These are phyloP conservation scores for Melangyna quadrimaculata DNA, from an alignment of 2,888 invertebrate species.

Conservation along the genomic window DNA sequence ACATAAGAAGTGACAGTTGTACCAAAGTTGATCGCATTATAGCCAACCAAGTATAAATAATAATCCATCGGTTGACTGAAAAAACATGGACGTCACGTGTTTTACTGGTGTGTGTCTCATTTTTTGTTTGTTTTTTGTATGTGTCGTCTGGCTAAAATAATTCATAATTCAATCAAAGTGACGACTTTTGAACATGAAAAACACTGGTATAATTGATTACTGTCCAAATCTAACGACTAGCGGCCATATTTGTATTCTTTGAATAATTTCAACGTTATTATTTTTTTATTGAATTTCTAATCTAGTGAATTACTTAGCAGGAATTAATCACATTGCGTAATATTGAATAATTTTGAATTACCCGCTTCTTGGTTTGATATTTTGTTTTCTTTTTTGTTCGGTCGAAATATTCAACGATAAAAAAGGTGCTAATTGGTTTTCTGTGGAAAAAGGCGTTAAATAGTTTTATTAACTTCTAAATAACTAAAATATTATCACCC, in stretches of 20 bases:
- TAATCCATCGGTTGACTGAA: not conserved
- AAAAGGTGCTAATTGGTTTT: conserved; percentile 8
- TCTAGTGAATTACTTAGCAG: not conserved
- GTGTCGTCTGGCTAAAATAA: conserved; percentile 20
- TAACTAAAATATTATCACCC: not conserved
- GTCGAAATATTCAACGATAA: not conserved
- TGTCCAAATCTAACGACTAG: conserved; percentile 21
- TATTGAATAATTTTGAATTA: not conserved
- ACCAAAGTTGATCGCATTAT: conserved; percentile 52
- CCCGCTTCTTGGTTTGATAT: not conserved
- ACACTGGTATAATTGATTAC: conserved; percentile 46
- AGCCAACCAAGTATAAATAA: conserved; percentile 1
- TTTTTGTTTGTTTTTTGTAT: not conserved
- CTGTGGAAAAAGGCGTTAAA: conserved; percentile 5
- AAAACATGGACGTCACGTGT: conserved; percentile 22
- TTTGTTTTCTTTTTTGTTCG: not conserved
- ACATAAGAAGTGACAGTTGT: conserved; percentile 56
- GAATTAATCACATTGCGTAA: not conserved
- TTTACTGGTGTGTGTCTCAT: conserved; percentile 6
- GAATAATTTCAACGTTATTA: not conserved
- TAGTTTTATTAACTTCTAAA: conserved; percentile 8
- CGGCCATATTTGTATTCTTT: conserved; percentile 5
- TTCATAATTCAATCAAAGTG: conserved; percentile 56
- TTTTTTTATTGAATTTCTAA: not conserved
- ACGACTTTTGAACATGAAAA: conserved; percentile 27